phyloP scores from a whole-genome alignment of 2,797 vertebrate species.

The Austrolebias charrua region DNA sequence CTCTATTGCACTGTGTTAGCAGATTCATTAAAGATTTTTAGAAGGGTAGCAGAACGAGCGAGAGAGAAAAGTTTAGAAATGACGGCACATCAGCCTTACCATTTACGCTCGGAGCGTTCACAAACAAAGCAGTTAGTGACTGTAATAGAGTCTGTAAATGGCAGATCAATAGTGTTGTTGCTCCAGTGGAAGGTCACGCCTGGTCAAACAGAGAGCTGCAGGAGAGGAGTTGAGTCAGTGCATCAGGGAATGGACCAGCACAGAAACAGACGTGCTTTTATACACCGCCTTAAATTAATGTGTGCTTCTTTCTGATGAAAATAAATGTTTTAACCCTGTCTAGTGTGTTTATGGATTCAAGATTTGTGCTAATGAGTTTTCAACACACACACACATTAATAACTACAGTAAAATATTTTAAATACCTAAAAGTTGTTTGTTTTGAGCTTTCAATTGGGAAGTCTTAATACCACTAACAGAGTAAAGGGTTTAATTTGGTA shows the following conservation, averaged over 20 bases:
- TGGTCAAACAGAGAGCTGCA: slow-evolving; percentile 15
- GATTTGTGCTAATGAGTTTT: slow-evolving; percentile 17
- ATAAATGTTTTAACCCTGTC: slow-evolving; percentile 14
- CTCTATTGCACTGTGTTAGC: background rate
- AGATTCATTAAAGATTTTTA: slow-evolving; percentile 22
- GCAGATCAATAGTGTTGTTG: slow-evolving; percentile 58
- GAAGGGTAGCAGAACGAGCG: slow-evolving; percentile 9
- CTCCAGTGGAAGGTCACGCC: slow-evolving; percentile 52
- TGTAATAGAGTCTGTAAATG: slow-evolving; percentile 53
- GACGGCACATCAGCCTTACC: slow-evolving; percentile 28
- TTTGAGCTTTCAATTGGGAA: slow-evolving; percentile 53
- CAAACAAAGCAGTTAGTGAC: slow-evolving; percentile 57
- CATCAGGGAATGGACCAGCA: background rate
- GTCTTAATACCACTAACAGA: slow-evolving; percentile 64
- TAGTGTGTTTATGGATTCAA: slow-evolving; percentile 24
- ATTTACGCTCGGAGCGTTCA: slow-evolving; percentile 40
- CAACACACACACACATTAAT: slow-evolving; percentile 23
- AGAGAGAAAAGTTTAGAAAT: slow-evolving; percentile 24
- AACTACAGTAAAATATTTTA: slow-evolving; percentile 26
- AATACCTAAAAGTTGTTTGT: slow-evolving; percentile 47
- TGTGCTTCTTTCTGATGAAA: slow-evolving; percentile 21
- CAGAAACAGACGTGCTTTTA: slow-evolving; percentile 12
- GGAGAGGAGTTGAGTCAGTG: slow-evolving; percentile 9
- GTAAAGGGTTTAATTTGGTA: slow-evolving; percentile 59
- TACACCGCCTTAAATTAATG: slow-evolving; percentile 1